Evolutionary conservation across 2,113 vertebrate genomes (phyloP).

Genomic region (Lamprologus ornatipinnis): DNA sequence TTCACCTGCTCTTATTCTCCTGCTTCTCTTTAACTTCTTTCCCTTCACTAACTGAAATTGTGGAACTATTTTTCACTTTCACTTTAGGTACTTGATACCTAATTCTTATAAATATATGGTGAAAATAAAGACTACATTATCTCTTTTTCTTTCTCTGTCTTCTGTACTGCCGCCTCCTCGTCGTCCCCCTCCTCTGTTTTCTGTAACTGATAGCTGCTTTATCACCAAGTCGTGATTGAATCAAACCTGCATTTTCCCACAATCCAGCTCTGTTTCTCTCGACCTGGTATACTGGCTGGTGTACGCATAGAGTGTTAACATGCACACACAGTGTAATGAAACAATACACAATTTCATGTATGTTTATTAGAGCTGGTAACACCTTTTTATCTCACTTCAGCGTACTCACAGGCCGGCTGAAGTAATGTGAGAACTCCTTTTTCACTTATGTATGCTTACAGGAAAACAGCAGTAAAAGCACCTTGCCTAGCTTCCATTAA

Average conservation of each 20-base stretch:
- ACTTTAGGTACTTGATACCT: background rate
- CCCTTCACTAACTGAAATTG: background rate
- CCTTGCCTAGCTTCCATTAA: conserved; percentile 37
- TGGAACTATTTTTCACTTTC: background rate
- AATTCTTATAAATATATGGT: background rate
- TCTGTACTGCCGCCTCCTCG: background rate
- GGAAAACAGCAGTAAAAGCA: conserved; percentile 53
- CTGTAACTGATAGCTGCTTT: conserved; percentile 54
- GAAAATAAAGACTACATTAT: background rate
- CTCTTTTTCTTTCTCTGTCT: background rate
- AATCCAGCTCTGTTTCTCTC: background rate
- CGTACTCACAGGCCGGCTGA: conserved; percentile 3
- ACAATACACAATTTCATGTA: background rate
- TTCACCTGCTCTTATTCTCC: background rate
- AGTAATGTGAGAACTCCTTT: conserved; percentile 36
- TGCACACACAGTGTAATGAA: background rate
- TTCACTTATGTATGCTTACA: conserved; percentile 45
- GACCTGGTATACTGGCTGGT: background rate
- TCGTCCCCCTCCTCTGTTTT: background rate
- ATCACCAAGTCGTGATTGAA: conserved; percentile 50
- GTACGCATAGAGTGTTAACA: background rate
- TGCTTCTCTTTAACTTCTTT: background rate
- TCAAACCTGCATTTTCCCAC: conserved; percentile 50
- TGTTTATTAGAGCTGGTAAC: conserved; percentile 5
- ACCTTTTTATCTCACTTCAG: conserved; percentile 4